Evolutionary conservation across 2,888 invertebrate genomes (phyloP), one percentile per base, ranked within the genome.

Genomic region (Physocephala rufipes): DNA sequence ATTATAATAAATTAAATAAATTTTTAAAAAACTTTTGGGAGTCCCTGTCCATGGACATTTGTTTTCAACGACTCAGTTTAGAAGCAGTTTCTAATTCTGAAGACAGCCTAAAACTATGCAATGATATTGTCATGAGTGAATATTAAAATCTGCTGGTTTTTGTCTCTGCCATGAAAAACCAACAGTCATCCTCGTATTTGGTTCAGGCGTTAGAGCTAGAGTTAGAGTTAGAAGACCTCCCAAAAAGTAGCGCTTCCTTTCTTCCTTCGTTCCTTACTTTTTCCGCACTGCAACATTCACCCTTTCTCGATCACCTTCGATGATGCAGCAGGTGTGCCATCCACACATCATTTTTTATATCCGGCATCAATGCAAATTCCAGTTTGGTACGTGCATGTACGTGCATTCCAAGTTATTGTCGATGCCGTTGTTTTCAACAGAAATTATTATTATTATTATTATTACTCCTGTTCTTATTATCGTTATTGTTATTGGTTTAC

Each of bases 351-450:
- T 61, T 30, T 61, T 53, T 59, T 36, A 59, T 68, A 45, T 19
- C 16, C 51, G 36, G 30, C 58, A 30, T 62, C 24, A 47, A 24
- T 36, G 55, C 30, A 62, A 74, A 76, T 71, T 74, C 74, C 74
- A 73, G 74, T 74, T 74, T 73, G 74, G 74, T 76, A 74, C 74
- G 76, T 76, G 71, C 53, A 47, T 67, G 59, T 76, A 71, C 53
- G 59, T 67, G 59, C 59, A 61, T 26, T 59, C n/a, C n/a, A n/a
- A n/a, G 47, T 47, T 45, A 47, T 59, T 67, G 59, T 16, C 55
- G 58, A 58, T 66, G 2, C 19, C 26, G 9, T 64, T 51, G 19
- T 47, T 68, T 47, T 62, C 51, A 24, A 0, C 36, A 47, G 45
- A 19, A 47, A 12, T 47, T 67, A 24, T 36, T 51, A 19, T 61